Conservation (phyloP, 2,113 vertebrate genomes). For the Irena cyanogastra region DNA sequence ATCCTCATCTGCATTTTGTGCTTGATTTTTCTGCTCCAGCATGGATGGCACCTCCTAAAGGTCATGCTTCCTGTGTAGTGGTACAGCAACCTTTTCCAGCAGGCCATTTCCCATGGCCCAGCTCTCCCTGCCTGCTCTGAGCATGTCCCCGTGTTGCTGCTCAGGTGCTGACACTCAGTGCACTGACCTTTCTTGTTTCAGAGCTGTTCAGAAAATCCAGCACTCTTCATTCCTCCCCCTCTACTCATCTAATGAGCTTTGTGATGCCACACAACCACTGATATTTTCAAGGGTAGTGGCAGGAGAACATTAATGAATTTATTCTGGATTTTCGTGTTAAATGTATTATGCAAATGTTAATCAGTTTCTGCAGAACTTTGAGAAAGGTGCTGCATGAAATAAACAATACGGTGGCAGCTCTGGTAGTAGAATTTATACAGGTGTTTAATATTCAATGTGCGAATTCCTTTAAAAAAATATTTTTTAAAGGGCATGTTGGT, state of each 20-base stretch:
- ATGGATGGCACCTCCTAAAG: background rate
- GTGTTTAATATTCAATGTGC: constrained; percentile 58
- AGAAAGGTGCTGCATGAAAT: constrained; percentile 46
- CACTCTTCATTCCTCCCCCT: background rate
- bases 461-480: background rate
- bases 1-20: background rate
- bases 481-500: constrained; percentile 54
- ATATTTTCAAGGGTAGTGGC: constrained; percentile 18
- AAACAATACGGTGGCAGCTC: background rate
- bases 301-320: constrained; percentile 57
- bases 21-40: background rate
- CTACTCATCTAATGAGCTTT: constrained; percentile 22
- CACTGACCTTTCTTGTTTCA: constrained; percentile 1
- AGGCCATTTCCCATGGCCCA: background rate
- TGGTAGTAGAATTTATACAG: background rate
- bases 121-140: background rate
- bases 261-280: background rate
- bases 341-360: constrained; percentile 65
- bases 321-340: constrained; percentile 48
- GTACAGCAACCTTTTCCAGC: background rate
- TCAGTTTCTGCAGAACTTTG: constrained; percentile 46
- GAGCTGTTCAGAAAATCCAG: background rate
- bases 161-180: background rate
- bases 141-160: background rate
- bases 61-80: background rate